Percentiles rank a stretch among this genome's conserved stretches.
Evolutionary conservation across 2,888 invertebrate species (phyloP).

Genomic region (Hypsopygia costalis): DNA sequence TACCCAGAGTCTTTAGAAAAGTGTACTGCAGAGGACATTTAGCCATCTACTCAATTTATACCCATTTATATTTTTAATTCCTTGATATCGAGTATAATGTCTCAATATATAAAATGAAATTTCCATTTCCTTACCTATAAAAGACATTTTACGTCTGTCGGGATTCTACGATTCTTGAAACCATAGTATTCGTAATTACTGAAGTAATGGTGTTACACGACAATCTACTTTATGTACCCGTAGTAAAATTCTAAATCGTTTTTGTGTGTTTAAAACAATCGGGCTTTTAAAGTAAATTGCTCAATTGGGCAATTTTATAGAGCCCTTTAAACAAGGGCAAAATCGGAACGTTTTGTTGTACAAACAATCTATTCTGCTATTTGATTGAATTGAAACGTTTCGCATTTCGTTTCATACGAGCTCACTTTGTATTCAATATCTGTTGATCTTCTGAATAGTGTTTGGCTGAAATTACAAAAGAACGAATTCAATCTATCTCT

Average conservation of each 20-base stretch:
- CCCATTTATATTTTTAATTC: too few species aligned
- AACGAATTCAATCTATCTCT: too few species aligned
- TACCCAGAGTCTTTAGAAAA: too few species aligned
- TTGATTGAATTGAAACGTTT: neutral
- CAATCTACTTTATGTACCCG: neutral
- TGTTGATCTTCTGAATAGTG: too few species aligned
- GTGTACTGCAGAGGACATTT: too few species aligned
- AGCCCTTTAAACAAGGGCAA: neutral
- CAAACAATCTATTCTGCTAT: neutral
- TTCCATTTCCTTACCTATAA: neutral
- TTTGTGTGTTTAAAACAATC: neutral
- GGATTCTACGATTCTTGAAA: neutral
- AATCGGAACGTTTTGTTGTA: neutral
- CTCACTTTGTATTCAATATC: neutral
- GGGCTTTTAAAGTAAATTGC: neutral
- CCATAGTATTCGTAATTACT: neutral
- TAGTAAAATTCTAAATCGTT: neutral
- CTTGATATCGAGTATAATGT: too few species aligned
- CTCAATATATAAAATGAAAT: neutral
- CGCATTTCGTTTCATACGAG: neutral
- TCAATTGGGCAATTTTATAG: neutral
- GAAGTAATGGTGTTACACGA: neutral
- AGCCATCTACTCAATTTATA: too few species aligned
- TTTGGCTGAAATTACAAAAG: too few species aligned
- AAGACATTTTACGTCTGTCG: neutral